A percentile compares a stretch with the other conserved stretches of the same genome.
Conservation (phyloP, 2,888 invertebrate species). For the Diogma glabrata region DNA sequence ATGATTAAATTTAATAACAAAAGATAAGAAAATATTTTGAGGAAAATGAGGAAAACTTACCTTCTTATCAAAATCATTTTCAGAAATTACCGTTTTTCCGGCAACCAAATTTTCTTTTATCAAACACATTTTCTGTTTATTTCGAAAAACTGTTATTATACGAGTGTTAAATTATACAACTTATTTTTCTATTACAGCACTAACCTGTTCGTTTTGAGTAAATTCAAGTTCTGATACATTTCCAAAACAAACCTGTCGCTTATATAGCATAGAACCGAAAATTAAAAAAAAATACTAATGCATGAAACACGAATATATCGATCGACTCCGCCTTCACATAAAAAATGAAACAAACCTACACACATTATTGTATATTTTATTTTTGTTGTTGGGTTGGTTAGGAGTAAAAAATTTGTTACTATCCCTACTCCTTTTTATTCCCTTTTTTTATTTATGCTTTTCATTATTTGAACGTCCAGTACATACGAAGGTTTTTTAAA, state of each 20-base stretch:
- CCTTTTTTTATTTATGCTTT: not conserved
- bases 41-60: not conserved
- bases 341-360: not conserved
- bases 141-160: not conserved
- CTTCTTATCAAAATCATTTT: not conserved
- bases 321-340: slow-evolving; percentile 8
- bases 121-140: slow-evolving; percentile 4
- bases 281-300: not conserved
- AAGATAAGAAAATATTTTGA: too few relatives aligned
- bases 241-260: not conserved
- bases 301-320: too few relatives aligned
- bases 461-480: not conserved
- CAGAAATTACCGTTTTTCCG: not conserved
- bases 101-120: slow-evolving; percentile 7
- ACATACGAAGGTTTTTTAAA: too few relatives aligned
- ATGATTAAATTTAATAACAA: too few relatives aligned
- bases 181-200: not conserved
- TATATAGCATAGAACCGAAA: not conserved
- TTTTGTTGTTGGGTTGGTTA: not conserved
- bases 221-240: slow-evolving; percentile 3
- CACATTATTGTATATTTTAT: not conserved
- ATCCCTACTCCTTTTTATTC: slow-evolving; percentile 8
- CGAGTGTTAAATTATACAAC: too few relatives aligned
- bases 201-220: not conserved
- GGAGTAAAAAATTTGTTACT: not conserved